Conservation (phyloP, 2,797 vertebrate genomes). For the Amniataba percoides region DNA sequence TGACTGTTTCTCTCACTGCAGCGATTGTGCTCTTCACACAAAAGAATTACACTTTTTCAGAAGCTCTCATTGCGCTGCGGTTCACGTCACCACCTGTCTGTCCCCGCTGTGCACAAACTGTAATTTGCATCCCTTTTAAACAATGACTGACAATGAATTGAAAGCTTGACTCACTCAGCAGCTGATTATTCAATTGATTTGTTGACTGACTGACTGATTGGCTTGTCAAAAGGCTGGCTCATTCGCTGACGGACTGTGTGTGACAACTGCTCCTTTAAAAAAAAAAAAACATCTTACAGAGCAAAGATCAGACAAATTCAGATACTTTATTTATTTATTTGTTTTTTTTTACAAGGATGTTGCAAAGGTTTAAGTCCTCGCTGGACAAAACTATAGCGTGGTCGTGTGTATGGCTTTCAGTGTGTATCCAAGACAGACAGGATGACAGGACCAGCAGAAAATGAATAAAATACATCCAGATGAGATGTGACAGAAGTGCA, state of each 20-base stretch:
- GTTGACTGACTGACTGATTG: slow-evolving; percentile 23
- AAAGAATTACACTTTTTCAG: not conserved
- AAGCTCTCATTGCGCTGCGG: not conserved
- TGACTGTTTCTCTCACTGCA: not conserved
- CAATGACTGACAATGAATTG: slow-evolving; percentile 26
- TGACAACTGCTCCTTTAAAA: slow-evolving; percentile 17
- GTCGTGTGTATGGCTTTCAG: not conserved
- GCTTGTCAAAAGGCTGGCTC: slow-evolving; percentile 34
- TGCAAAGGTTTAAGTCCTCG: not conserved
- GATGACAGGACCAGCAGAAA: slow-evolving; percentile 30
- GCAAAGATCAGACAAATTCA: slow-evolving; percentile 12
- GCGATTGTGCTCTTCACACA: no score
- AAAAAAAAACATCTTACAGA: slow-evolving; percentile 6
- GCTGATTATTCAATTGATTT: slow-evolving; percentile 35
- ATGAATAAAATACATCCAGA: slow-evolving; percentile 52
- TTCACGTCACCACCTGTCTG: slow-evolving; percentile 14
- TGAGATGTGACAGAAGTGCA: slow-evolving; percentile 37
- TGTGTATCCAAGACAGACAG: slow-evolving; percentile 11
- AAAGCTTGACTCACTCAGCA: slow-evolving; percentile 42
- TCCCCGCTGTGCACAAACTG: not conserved
- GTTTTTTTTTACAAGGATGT: not conserved
- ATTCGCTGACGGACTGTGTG: slow-evolving; percentile 1
- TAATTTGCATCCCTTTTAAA: slow-evolving; percentile 27
- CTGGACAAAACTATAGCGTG: not conserved
- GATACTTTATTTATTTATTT: not conserved